Percentiles rank a stretch among this genome's conserved stretches.
Conservation (phyloP, 2,888 invertebrate genomes). For the Lagria hirta region DNA sequence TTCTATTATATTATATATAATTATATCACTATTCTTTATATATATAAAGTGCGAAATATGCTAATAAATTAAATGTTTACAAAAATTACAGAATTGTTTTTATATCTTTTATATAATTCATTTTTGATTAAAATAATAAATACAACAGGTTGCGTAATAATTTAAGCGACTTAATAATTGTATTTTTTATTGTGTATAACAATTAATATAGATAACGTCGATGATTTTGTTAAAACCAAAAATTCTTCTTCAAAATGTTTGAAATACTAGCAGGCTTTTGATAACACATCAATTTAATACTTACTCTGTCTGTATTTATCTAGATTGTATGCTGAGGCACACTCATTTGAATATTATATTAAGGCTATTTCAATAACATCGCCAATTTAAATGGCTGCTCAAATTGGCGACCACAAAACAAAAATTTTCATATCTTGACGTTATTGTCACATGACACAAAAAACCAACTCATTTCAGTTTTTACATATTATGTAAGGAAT, state of each 20-base stretch:
- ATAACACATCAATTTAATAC: conserved; percentile 24
- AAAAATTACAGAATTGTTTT: conserved; percentile 19
- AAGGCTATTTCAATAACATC: conserved; percentile 20
- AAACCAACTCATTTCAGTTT: conserved; percentile 12
- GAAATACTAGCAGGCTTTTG: conserved; percentile 21
- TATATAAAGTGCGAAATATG: conserved; percentile 23
- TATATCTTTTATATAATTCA: conserved; percentile 17
- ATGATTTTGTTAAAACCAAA: conserved; percentile 19
- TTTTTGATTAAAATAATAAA: conserved; percentile 19
- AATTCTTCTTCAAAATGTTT: conserved; percentile 6
- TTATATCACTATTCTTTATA: conserved; percentile 20
- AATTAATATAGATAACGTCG: conserved; percentile 21
- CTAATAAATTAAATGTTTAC: conserved; percentile 21
- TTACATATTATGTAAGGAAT: conserved; percentile 20
- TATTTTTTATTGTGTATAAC: conserved; percentile 18
- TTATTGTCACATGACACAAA: conserved; percentile 25
- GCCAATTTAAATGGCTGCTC: conserved; percentile 23
- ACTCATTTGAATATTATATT: conserved; percentile 19
- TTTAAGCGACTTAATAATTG: conserved; percentile 26
- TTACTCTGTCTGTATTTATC: conserved; percentile 22
- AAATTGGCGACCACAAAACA: conserved; percentile 12
- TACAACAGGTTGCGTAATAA: conserved; percentile 21
- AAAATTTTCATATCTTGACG: conserved; percentile 10
- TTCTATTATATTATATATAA: conserved; percentile 26
- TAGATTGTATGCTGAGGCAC: conserved; percentile 29